Evolutionary conservation across 2,113 vertebrate genomes (phyloP).

Genomic region (Oncorhynchus tshawytscha): DNA sequence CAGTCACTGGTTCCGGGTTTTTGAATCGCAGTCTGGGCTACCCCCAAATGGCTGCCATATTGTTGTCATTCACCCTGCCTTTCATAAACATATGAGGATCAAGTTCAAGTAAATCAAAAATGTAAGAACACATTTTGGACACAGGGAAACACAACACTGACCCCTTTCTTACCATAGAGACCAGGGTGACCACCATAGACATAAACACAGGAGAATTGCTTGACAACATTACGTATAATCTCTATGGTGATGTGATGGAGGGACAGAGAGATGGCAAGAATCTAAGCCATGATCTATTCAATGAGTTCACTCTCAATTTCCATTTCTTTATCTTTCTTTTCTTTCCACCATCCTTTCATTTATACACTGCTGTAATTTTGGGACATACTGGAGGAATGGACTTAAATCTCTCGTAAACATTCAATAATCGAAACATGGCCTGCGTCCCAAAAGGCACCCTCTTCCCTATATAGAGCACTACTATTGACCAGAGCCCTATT

Average conservation of each 20-base stretch:
- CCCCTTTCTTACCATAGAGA: constrained; percentile 1
- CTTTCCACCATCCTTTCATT: too few relatives aligned
- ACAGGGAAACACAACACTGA: background rate
- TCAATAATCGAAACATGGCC: too few relatives aligned
- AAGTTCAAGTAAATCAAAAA: background rate
- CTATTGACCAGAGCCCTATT: too few relatives aligned
- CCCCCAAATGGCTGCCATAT: background rate
- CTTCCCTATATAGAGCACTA: too few relatives aligned
- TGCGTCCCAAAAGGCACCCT: too few relatives aligned
- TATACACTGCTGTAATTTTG: too few relatives aligned
- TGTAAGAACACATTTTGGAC: too few relatives aligned
- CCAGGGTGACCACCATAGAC: background rate
- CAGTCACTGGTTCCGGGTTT: background rate
- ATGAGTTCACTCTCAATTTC: constrained; percentile 21
- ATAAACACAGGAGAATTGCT: background rate
- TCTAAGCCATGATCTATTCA: constrained; percentile 26
- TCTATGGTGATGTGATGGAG: constrained; percentile 40
- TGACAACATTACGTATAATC: background rate
- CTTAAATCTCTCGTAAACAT: too few relatives aligned
- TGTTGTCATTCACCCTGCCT: background rate
- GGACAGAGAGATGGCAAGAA: constrained; percentile 1
- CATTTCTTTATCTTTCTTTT: constrained; percentile 14
- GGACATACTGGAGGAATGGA: too few relatives aligned
- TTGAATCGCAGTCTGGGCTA: too few relatives aligned
- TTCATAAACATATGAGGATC: background rate